These are phyloP conservation scores for Leptobrachium leishanense DNA, from an alignment of 2,113 vertebrate genomes.

Conservation along the genomic window DNA sequence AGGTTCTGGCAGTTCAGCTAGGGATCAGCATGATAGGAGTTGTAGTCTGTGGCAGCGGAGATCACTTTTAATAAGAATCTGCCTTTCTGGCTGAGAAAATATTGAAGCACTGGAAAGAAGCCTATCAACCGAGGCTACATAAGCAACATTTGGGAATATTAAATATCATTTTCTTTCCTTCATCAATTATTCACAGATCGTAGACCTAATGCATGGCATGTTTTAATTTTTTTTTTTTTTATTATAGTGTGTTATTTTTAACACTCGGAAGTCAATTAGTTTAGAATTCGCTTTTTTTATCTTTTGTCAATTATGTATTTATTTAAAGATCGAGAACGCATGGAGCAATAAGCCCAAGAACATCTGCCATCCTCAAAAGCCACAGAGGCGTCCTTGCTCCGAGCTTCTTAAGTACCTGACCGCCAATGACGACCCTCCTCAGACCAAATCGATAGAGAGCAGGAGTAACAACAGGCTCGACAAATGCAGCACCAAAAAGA, in stretches of 20 bases:
- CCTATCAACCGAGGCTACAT: slow-evolving; percentile 69
- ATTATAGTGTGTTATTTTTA: too few relatives aligned
- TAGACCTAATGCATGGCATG: slow-evolving; percentile 74
- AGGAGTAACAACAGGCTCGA: slow-evolving; percentile 87
- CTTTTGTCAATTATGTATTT: neutral
- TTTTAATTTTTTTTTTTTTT: slow-evolving; percentile 55
- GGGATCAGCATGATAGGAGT: too few relatives aligned
- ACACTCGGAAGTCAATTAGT: too few relatives aligned
- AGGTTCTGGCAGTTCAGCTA: too few relatives aligned
- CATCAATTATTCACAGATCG: slow-evolving; percentile 82
- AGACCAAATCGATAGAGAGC: slow-evolving; percentile 87
- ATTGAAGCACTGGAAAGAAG: slow-evolving; percentile 67
- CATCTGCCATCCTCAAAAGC: slow-evolving; percentile 87
- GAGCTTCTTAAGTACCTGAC: slow-evolving; percentile 99
- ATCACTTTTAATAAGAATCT: too few relatives aligned
- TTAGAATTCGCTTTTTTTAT: too few relatives aligned
- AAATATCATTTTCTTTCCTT: slow-evolving; percentile 78
- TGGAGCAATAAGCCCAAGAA: slow-evolving; percentile 92
- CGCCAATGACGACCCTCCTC: slow-evolving; percentile 89
- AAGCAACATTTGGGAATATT: slow-evolving; percentile 79
- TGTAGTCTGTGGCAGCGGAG: too few relatives aligned
- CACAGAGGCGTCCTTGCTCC: slow-evolving; percentile 94
- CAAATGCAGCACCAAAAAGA: slow-evolving; percentile 84
- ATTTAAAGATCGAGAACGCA: slow-evolving; percentile 89
- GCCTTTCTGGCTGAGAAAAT: slow-evolving; percentile 60